Evolutionary conservation across 1,140 invertebrate species (phyloP), one percentile per base, ranked within the genome.

Genomic region (Theocolax elegans): DNA sequence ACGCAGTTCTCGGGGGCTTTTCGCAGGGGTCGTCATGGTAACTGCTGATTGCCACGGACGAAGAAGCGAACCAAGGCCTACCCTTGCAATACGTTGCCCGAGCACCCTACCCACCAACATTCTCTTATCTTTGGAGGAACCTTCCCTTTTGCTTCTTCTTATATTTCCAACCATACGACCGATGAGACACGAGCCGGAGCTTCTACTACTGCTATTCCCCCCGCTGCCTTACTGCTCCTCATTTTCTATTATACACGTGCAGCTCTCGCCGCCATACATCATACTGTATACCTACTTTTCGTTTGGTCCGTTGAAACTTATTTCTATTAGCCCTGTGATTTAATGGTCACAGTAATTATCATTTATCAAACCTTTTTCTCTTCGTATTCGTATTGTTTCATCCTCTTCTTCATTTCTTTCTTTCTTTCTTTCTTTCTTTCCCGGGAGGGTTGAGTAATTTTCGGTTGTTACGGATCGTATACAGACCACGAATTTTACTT

Each of bases 31-130:
- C 25, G 63, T 21, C 51, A 54, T 54, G 49, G 63, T 46, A 66
- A 77, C 73, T 63, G 69, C 74, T 74, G 67, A 71, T 78, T 77
- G 60, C 65, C 54, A n/a, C n/a, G 51, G 62, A 19, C n/a, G 46
- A 25, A 53, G 31, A 35, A 56, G 17, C 48, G n/a, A n/a, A n/a
- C n/a, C n/a, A n/a, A 49, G 58, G 42, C 21, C 51, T 53, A 53
- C 25, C 1, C 21, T n/a, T n/a, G n/a, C n/a, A n/a, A n/a, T n/a
- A n/a, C n/a, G n/a, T n/a, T 13, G 13, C 35, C 6, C 35, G 35
- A 44, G 19, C 46, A 49, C 23, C 19, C 4, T 8, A 17, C 4
- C 46, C 23, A 49, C 3, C 4, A 23, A 49, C 17, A 23, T 49
- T 49, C 13, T 23, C 46, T 70, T 66, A 71, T 71, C 71, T 58